phyloP scores from a whole-genome alignment of 2,113 vertebrate genomes.

The Ochotona princeps region DNA sequence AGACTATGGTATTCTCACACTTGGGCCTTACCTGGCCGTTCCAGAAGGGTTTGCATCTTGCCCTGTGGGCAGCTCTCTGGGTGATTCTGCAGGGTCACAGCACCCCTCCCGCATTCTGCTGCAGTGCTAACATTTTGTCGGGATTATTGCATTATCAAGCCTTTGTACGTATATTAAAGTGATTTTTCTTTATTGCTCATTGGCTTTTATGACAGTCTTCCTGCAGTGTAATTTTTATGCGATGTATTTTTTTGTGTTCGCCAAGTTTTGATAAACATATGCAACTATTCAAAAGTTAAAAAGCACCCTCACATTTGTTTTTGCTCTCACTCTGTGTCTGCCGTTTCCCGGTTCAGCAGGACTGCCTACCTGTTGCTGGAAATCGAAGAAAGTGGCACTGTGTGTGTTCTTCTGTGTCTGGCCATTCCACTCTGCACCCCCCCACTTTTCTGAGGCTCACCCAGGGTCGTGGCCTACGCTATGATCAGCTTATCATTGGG shows the following conservation, averaged over 20 bases:
- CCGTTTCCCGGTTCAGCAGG: not conserved
- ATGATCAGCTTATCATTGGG: not conserved
- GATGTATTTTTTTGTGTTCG: not conserved
- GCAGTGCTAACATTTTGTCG: not conserved
- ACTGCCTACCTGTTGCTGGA: slow-evolving; percentile 5
- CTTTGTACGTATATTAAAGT: slow-evolving; percentile 21
- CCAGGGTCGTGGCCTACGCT: not conserved
- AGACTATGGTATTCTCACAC: not conserved
- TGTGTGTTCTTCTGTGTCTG: not conserved
- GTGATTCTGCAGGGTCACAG: not conserved
- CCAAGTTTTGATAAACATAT: not conserved
- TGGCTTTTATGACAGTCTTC: slow-evolving; percentile 21
- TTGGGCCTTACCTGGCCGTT: not conserved
- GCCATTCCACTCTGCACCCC: not conserved
- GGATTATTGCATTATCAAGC: slow-evolving; percentile 3
- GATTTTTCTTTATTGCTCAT: not conserved
- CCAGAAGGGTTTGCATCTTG: not conserved
- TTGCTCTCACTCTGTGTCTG: no score
- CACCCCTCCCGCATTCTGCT: not conserved
- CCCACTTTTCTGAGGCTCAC: not conserved
- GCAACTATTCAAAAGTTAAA: not conserved
- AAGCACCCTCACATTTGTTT: not conserved
- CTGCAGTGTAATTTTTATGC: not conserved
- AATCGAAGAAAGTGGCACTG: not conserved
- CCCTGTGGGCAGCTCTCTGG: no score